phyloP scores from a whole-genome alignment of 2,797 vertebrate species.

The Rhodeus uyekii region DNA sequence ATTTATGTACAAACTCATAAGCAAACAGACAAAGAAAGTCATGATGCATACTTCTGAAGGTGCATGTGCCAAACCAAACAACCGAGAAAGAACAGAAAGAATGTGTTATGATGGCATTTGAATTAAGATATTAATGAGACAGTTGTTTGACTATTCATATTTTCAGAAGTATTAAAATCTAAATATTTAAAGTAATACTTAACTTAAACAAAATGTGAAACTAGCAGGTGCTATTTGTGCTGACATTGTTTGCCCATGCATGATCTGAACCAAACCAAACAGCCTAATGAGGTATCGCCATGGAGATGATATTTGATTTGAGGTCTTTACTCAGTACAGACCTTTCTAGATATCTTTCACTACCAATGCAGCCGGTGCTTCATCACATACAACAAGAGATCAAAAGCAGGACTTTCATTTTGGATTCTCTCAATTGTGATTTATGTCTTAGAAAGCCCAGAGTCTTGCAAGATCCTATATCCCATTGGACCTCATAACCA shows the following conservation, averaged over 20 bases:
- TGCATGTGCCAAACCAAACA: neutral
- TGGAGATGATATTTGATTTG: slow-evolving; percentile 42
- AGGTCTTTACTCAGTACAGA: slow-evolving; percentile 21
- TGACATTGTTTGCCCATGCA: slow-evolving; percentile 40
- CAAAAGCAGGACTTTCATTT: neutral
- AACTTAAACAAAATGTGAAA: neutral
- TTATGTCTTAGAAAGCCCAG: neutral
- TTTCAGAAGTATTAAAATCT: neutral
- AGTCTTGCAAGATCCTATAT: neutral
- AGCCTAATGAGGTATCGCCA: slow-evolving; percentile 49
- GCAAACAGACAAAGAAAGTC: too few species aligned
- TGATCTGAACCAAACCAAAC: slow-evolving; percentile 31
- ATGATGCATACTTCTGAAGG: neutral
- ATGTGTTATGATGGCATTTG: neutral
- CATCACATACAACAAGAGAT: neutral
- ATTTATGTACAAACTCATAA: too few species aligned
- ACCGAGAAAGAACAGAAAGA: neutral
- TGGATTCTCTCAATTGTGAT: neutral
- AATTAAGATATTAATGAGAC: neutral
- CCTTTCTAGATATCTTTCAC: slow-evolving; percentile 3
- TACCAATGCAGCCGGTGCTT: neutral
- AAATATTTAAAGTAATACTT: neutral
- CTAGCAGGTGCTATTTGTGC: neutral
- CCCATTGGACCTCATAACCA: neutral
- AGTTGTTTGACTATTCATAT: neutral